Evolutionary conservation across 2,113 vertebrate genomes (phyloP).

Genomic region (Heterotilapia buettikoferi): DNA sequence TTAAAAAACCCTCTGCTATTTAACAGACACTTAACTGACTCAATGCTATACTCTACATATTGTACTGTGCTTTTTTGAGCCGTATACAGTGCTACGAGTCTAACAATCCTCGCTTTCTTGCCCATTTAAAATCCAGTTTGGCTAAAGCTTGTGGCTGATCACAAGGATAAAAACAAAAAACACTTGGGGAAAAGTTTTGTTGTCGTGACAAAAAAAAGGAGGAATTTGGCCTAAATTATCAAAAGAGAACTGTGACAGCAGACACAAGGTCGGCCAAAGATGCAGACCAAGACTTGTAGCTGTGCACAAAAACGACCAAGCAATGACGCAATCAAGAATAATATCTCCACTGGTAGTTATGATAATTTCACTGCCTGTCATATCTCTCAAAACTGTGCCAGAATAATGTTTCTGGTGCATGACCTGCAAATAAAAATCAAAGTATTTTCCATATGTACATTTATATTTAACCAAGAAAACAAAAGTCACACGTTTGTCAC

Average conservation of each 20-base stretch:
- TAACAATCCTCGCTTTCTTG: neutral
- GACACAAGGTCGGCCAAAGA: neutral
- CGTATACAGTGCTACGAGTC: accelerated
- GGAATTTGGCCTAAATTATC: neutral
- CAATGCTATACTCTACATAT: neutral
- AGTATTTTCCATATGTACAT: neutral
- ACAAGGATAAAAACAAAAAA: neutral
- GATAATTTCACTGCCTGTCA: neutral
- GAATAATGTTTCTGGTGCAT: neutral
- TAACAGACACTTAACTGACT: neutral
- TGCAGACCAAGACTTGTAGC: neutral
- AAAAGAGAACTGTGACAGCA: neutral
- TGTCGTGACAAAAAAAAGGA: neutral
- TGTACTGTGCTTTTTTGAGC: neutral
- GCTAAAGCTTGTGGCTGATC: neutral
- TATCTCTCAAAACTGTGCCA: neutral
- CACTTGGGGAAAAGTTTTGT: neutral
- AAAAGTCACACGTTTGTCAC: neutral
- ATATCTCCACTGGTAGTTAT: neutral
- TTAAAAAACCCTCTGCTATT: neutral
- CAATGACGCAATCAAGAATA: neutral
- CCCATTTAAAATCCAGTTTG: neutral
- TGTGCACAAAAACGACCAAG: neutral
- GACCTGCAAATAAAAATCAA: neutral
- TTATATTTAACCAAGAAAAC: neutral